These are phyloP conservation scores for Epsilonema sp. DNA, from an alignment of 2,888 invertebrate species.

Conservation along the genomic window DNA sequence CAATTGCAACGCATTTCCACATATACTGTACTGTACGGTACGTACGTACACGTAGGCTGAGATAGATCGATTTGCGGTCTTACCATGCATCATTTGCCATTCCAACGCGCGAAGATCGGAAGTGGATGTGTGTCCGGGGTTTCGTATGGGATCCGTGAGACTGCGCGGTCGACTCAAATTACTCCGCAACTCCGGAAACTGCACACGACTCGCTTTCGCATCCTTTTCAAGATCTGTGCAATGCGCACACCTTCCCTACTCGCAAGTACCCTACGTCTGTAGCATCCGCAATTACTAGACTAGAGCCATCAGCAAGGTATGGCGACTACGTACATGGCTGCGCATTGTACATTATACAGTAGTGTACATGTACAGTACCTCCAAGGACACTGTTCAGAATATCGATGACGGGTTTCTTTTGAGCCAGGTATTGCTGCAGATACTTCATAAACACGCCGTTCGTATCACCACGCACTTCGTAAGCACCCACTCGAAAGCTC, in stretches of 20 bases:
- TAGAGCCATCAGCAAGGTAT: too few relatives aligned
- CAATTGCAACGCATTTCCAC: too few relatives aligned
- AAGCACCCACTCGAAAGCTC: constrained; percentile 27
- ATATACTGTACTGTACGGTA: too few relatives aligned
- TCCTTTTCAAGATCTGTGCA: constrained; percentile 29
- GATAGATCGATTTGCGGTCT: too few relatives aligned
- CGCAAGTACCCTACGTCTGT: constrained; percentile 17
- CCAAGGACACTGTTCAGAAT: constrained; percentile 22
- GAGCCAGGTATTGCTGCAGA: constrained; percentile 19
- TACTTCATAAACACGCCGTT: constrained; percentile 30
- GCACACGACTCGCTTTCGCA: constrained; percentile 21
- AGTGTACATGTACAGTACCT: too few relatives aligned
- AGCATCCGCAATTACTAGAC: too few relatives aligned
- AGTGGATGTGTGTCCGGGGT: constrained; percentile 22
- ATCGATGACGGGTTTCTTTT: constrained; percentile 17
- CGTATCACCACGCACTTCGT: constrained; percentile 25
- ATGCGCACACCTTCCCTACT: too few relatives aligned
- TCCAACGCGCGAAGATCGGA: constrained; percentile 23
- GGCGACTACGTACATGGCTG: too few relatives aligned
- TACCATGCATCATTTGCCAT: constrained; percentile 26
- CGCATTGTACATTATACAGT: too few relatives aligned
- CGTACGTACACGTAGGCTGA: too few relatives aligned
- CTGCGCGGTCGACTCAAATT: constrained; percentile 27
- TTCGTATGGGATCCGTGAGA: constrained; percentile 27
- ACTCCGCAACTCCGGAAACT: constrained; percentile 30